phyloP scores from a whole-genome alignment of 1,140 invertebrate species.

The Vollenhovia emeryi region DNA sequence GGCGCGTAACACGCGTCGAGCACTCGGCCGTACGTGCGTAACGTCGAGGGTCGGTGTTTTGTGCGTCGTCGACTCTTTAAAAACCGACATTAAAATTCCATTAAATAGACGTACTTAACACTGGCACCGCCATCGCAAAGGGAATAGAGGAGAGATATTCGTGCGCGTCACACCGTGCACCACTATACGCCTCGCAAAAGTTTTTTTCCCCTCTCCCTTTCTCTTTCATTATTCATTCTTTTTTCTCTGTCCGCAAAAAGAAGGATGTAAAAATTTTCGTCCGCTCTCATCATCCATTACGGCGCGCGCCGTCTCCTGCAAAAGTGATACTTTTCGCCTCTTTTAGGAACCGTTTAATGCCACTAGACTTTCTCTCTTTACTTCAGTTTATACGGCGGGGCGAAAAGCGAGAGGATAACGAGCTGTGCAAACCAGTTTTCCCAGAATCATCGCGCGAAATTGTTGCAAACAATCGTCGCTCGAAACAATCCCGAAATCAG shows the following conservation, averaged over 20 bases:
- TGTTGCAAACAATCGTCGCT: not conserved
- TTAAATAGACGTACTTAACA: constrained; percentile 71
- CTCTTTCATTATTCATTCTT: not conserved
- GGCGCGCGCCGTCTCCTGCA: constrained; percentile 14
- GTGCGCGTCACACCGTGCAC: constrained; percentile 46
- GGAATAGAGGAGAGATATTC: constrained; percentile 44
- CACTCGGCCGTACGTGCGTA: constrained; percentile 47
- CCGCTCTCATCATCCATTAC: constrained; percentile 53
- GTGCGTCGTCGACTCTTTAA: constrained; percentile 43
- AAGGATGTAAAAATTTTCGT: constrained; percentile 58
- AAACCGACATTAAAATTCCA: constrained; percentile 71
- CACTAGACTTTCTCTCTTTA: constrained; percentile 25
- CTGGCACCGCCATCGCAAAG: constrained; percentile 38
- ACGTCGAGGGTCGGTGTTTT: constrained; percentile 19
- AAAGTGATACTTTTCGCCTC: constrained; percentile 41
- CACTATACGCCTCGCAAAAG: not conserved
- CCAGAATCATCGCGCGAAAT: not conserved
- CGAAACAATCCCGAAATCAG: not conserved
- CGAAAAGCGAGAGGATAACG: not conserved
- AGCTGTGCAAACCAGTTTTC: not conserved
- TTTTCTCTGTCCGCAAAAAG: constrained; percentile 9
- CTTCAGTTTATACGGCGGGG: not conserved
- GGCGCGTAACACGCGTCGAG: constrained; percentile 45
- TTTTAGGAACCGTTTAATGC: constrained; percentile 61
- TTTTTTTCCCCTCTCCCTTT: not conserved